Percentiles rank a stretch among this genome's conserved stretches.
These are phyloP conservation scores for Cardinalis cardinalis DNA, from an alignment of 2,113 vertebrate genomes.

Conservation along the genomic window DNA sequence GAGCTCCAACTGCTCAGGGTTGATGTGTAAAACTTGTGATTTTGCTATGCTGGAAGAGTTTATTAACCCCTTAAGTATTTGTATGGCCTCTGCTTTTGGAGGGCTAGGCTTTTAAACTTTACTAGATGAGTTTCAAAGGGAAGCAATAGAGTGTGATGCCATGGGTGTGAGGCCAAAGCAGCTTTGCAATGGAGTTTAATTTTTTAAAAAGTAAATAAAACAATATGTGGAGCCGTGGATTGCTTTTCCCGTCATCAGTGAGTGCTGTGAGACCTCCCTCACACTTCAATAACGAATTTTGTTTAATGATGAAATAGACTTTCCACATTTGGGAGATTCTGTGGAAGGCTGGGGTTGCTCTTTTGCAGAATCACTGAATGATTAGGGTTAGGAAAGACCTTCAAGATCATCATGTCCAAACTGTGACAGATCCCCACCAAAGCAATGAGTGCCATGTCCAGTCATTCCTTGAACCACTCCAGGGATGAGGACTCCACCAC, in stretches of 20 bases:
- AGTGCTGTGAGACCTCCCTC: neutral
- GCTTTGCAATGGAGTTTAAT: neutral
- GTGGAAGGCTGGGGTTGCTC: neutral
- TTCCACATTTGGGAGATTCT: neutral
- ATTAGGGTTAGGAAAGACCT: neutral
- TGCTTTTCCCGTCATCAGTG: neutral
- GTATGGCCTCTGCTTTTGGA: neutral
- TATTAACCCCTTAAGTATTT: slow-evolving; percentile 61
- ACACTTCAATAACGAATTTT: neutral
- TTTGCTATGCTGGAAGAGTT: slow-evolving; percentile 11
- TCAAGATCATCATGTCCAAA: neutral
- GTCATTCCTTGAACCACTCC: neutral
- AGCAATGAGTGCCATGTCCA: accelerated
- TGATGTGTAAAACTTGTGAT: slow-evolving; percentile 30
- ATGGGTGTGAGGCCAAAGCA: slow-evolving; percentile 21
- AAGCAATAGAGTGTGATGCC: slow-evolving; percentile 15
- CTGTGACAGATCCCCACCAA: neutral
- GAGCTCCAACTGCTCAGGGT: neutral
- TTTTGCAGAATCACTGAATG: neutral
- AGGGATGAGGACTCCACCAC: neutral
- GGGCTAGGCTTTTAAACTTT: slow-evolving; percentile 18
- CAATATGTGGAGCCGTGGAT: slow-evolving; percentile 6
- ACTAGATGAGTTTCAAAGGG: neutral
- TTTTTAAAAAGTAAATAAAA: slow-evolving; percentile 29
- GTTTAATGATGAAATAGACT: neutral